Conservation (phyloP, 2,797 vertebrate genomes). For the Pteropus rufus region DNA sequence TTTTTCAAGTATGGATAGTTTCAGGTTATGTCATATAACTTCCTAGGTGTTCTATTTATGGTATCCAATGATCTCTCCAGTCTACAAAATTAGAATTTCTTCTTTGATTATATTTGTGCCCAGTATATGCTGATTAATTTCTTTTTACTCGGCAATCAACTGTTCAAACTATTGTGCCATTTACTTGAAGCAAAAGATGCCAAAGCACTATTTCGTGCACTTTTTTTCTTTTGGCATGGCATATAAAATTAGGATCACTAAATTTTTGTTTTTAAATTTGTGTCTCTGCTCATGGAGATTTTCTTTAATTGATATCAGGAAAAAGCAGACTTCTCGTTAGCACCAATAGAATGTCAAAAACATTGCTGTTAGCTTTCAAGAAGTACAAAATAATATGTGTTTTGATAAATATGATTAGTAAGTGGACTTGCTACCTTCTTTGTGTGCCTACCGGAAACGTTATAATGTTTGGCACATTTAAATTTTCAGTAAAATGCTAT, state of each 20-base stretch:
- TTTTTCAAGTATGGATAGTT: background rate
- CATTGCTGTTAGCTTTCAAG: background rate
- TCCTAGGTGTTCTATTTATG: background rate
- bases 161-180: background rate
- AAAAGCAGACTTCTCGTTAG: conserved; percentile 27
- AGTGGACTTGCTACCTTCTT: background rate
- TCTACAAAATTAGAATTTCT: background rate
- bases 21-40: background rate
- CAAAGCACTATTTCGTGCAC: background rate
- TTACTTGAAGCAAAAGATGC: background rate
- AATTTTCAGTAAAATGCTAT: background rate
- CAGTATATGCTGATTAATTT: background rate
- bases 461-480: background rate
- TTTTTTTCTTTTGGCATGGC: background rate
- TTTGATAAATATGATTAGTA: background rate
- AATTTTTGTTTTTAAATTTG: conserved; percentile 23
- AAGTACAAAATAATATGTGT: background rate
- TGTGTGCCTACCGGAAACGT: background rate
- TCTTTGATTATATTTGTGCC: background rate
- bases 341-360: conserved; percentile 11
- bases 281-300: background rate
- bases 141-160: background rate
- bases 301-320: conserved; percentile 22
- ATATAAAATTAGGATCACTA: background rate
- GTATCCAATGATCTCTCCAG: background rate